Base-by-base conservation (phyloP, 2,113 vertebrate species). In the Bungarus multicinctus region DNA sequence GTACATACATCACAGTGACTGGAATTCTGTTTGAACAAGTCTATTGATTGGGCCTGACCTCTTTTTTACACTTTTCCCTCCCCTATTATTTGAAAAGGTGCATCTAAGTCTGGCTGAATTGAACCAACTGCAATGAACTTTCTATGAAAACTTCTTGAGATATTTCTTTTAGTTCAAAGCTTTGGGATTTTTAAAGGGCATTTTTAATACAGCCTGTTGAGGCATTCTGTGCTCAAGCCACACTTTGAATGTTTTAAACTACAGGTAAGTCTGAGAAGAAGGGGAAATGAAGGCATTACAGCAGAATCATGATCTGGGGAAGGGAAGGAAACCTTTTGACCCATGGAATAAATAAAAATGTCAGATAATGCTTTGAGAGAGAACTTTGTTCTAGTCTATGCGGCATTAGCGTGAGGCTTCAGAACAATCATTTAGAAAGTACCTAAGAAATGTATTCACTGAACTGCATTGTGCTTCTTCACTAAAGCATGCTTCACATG, bases 1-100 rank as follows among this genome's bases (percentile, higher is more conserved):
- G 96, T 96, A 96, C 94, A 93, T 96, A 98, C 98, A 98, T 98
- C 98, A 98, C 94, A 98, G 98, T 97, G 97, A 96, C 97, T 91
- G 97, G 97, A 97, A 99, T 99, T 99, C 98, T 98, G 98, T 99
- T 99, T 99, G 98, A 99, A 99, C 98, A 97, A 95, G 97, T 94
- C 95, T 98, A 99, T 99, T 98, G 99, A 99, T 99, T 98, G 97
- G 96, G 96, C 97, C 97, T 98, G 98, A 98, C 98, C 98, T 97
- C 97, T 98, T 98, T 99, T 98, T 98, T 99, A 97, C 98, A 96
- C 97, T 98, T 98, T 97, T 97, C 97, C 94, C 98, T 7, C 30
- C 12, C 30, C 30, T 12, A 98, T 99, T 99, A 99, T 99, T 98
- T 98, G 98, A 98, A 98, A 98, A 98, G 98, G 97, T 97, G 98